Evolutionary conservation across 2,888 invertebrate genomes (phyloP).

Genomic region (Pammene aurita): DNA sequence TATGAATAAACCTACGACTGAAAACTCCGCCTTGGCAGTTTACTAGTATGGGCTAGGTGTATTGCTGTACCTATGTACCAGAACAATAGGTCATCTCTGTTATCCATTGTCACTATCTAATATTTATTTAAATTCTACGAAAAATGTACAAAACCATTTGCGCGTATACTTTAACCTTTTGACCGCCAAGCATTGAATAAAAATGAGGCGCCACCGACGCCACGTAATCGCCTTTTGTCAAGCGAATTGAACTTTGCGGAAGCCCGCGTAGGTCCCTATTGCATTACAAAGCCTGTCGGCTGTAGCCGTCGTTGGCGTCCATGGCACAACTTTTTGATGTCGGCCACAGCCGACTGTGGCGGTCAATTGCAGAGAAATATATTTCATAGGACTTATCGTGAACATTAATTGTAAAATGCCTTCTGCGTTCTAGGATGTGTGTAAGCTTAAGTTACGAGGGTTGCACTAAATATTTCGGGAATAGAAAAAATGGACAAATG

Average conservation of each 20-base stretch:
- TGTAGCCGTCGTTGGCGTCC: too few relatives aligned
- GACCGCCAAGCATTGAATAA: too few relatives aligned
- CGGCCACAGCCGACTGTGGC: too few relatives aligned
- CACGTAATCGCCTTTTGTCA: too few relatives aligned
- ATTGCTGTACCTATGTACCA: background rate
- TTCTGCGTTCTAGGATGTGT: background rate
- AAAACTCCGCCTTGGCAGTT: constrained; percentile 7
- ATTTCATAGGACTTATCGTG: background rate
- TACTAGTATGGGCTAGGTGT: constrained; percentile 4
- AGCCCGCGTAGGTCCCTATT: too few relatives aligned
- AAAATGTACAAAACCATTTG: background rate
- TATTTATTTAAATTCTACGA: background rate
- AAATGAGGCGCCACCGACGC: too few relatives aligned
- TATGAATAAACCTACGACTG: constrained; percentile 9
- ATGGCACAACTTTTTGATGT: too few relatives aligned
- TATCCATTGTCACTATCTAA: background rate
- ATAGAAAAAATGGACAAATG: too few relatives aligned
- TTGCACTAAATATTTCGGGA: too few relatives aligned
- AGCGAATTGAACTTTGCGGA: too few relatives aligned
- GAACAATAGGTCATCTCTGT: background rate
- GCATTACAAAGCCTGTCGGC: too few relatives aligned
- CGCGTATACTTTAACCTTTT: background rate
- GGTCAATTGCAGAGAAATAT: background rate
- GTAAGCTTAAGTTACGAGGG: background rate
- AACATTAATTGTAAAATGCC: background rate